Evolutionary conservation across 1,140 invertebrate species (phyloP).

Genomic region (Heliconius melpomene): DNA sequence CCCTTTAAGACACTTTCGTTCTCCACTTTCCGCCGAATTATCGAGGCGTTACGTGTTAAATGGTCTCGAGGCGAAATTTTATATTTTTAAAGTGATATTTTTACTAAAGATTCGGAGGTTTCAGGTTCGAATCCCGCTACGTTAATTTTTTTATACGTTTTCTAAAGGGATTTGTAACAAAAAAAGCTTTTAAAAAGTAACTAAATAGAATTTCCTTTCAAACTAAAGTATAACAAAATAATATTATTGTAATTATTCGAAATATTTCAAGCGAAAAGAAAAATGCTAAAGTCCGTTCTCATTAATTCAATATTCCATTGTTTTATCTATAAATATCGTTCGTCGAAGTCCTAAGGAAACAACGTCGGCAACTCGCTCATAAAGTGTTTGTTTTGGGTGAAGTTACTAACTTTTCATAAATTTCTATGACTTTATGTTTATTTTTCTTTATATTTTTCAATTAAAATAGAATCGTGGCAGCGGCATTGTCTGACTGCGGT

Average conservation of each 20-base stretch:
- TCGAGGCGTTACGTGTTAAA: too few species aligned
- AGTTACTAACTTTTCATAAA: neutral
- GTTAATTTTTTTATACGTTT: too few species aligned
- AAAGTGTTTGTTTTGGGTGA: neutral
- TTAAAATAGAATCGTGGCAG: neutral
- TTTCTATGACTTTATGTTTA: neutral
- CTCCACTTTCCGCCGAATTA: too few species aligned
- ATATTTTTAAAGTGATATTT: too few species aligned
- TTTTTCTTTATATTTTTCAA: neutral
- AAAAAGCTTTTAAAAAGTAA: neutral
- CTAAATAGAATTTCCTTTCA: neutral
- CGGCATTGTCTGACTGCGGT: too few species aligned
- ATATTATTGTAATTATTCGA: neutral
- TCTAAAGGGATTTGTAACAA: neutral
- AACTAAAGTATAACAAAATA: neutral
- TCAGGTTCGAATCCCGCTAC: too few species aligned
- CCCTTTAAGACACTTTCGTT: too few species aligned
- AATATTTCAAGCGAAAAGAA: neutral
- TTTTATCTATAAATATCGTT: slow-evolving; percentile 19
- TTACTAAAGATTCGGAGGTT: too few species aligned
- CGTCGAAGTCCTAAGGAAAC: slow-evolving; percentile 9
- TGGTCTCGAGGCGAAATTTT: too few species aligned
- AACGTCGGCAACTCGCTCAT: neutral
- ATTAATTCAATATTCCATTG: slow-evolving; percentile 7
- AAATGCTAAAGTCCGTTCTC: slow-evolving; percentile 5